A percentile compares a stretch with the other conserved stretches of the same genome.
These are phyloP conservation scores for Bubo scandiacus DNA, from an alignment of 2,113 vertebrate genomes.

Conservation along the genomic window DNA sequence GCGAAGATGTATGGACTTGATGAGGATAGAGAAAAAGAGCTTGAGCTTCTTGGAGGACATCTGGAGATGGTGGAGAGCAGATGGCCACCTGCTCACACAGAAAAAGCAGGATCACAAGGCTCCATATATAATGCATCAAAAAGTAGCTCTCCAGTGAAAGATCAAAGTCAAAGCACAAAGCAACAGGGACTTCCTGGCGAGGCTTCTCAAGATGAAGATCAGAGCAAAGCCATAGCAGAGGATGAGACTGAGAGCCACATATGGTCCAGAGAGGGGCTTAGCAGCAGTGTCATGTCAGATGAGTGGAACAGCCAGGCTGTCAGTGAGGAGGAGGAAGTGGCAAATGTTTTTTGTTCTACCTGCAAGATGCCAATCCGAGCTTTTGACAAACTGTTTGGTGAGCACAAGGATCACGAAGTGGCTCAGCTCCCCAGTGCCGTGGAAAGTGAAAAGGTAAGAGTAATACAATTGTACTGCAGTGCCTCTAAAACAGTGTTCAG, in stretches of 20 bases:
- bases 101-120: background rate
- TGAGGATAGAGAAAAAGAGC: conserved; percentile 70
- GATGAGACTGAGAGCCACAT: conserved; percentile 20
- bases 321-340: conserved; percentile 61
- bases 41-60: conserved; percentile 31
- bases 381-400: conserved; percentile 52
- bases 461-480: background rate
- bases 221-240: conserved; percentile 19
- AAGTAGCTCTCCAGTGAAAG: background rate
- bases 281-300: conserved; percentile 35
- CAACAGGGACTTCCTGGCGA: background rate
- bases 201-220: conserved; percentile 1
- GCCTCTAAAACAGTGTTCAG: background rate
- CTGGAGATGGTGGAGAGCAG: background rate
- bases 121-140: background rate
- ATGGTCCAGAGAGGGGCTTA: conserved; percentile 39
- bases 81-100: background rate
- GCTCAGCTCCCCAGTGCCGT: conserved; percentile 63
- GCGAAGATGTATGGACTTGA: conserved; percentile 71
- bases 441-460: conserved; percentile 78
- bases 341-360: conserved; percentile 75
- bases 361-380: conserved; percentile 74
- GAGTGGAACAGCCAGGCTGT: conserved; percentile 39
- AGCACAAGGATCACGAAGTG: conserved; percentile 75
- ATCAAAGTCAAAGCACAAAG: background rate